A percentile compares a stretch with the other conserved stretches of the same genome.
These are phyloP conservation scores for Chionoecetes opilio DNA, from an alignment of 1,140 invertebrate genomes.

Conservation along the genomic window DNA sequence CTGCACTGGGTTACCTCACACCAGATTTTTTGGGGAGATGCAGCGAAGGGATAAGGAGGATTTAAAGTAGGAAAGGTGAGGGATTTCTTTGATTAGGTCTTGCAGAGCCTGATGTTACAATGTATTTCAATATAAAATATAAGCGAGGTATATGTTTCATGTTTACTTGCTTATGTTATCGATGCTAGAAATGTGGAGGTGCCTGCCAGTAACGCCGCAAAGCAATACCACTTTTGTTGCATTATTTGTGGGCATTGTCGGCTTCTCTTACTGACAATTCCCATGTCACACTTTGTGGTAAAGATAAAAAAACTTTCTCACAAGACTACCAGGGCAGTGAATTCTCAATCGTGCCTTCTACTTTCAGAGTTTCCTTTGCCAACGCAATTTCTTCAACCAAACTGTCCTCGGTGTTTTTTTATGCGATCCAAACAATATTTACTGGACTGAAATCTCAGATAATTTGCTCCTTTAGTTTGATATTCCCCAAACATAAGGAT, in stretches of 20 bases:
- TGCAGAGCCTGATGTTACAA: background rate
- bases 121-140: background rate
- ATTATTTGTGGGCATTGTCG: background rate
- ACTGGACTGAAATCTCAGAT: background rate
- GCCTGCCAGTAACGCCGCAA: no score
- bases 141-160: no score
- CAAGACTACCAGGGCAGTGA: background rate
- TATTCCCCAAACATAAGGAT: background rate
- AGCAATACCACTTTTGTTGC: background rate
- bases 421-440: background rate
- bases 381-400: background rate
- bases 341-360: background rate
- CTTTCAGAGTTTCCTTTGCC: background rate
- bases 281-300: background rate
- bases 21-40: background rate
- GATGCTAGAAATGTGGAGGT: no score
- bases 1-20: background rate
- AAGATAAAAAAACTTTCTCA: background rate
- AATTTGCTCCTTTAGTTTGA: background rate
- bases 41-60: background rate
- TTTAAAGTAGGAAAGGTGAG: no score
- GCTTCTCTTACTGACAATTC: no score
- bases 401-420: conserved; percentile 7
- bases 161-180: no score
- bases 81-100: background rate